A percentile compares a stretch with the other conserved stretches of the same genome.
Conservation (phyloP, 2,797 vertebrate genomes). For the Clarias laeviceps region DNA sequence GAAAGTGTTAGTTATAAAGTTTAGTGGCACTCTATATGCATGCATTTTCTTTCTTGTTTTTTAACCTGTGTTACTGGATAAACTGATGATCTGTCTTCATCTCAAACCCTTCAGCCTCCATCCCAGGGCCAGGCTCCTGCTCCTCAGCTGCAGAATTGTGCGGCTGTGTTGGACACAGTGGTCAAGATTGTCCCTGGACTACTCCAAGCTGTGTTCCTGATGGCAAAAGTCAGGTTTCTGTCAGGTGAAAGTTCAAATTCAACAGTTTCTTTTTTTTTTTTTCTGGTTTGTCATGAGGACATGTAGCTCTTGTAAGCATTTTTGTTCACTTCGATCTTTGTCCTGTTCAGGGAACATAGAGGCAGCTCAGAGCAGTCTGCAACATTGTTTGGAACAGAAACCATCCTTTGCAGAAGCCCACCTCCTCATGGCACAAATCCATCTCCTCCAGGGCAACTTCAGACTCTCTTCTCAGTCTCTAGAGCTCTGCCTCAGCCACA, state of each 20-base stretch:
- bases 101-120: conserved; percentile 76
- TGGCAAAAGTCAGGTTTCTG: conserved; percentile 91
- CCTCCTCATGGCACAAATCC: conserved; percentile 95
- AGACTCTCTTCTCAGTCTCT: conserved; percentile 88
- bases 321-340: conserved; percentile 6
- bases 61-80: background rate
- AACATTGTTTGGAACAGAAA: conserved; percentile 85
- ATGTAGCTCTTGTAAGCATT: background rate
- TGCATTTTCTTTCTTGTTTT: background rate
- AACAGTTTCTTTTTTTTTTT: background rate
- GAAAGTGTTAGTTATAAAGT: background rate
- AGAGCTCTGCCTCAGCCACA: conserved; percentile 93
- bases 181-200: conserved; percentile 90
- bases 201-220: conserved; percentile 84
- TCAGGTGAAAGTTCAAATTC: conserved; percentile 78
- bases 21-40: background rate
- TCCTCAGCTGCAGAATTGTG: conserved; percentile 85
- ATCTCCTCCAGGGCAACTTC: conserved; percentile 86
- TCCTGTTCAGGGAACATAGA: conserved; percentile 82
- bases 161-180: conserved; percentile 87
- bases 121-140: conserved; percentile 80
- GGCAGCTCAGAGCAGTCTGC: conserved; percentile 84
- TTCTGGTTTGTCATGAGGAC: background rate
- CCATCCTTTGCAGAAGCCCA: conserved; percentile 89
- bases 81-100: background rate